Evolutionary conservation across 2,888 invertebrate species (phyloP).

Genomic region (Acanthococcus lagerstroemiae): DNA sequence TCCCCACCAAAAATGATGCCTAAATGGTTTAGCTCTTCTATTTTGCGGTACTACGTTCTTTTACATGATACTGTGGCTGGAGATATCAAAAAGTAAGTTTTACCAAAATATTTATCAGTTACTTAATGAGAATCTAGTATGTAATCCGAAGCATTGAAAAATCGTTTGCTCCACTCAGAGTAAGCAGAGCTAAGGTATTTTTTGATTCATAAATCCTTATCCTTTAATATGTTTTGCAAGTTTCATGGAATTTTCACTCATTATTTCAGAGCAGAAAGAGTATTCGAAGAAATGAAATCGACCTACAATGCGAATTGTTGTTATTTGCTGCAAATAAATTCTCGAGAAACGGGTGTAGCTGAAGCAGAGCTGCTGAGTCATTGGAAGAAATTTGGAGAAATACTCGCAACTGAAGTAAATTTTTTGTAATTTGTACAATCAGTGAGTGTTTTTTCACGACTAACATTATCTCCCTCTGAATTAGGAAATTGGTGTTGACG

Average conservation of each 20-base stretch:
- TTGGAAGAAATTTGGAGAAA: slow-evolving; percentile 6
- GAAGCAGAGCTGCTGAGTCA: slow-evolving; percentile 8
- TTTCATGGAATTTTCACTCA: background rate
- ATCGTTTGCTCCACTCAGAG: too few relatives aligned
- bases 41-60: slow-evolving; percentile 36
- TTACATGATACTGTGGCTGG: slow-evolving; percentile 37
- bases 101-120: slow-evolving; percentile 23
- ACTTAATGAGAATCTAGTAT: background rate
- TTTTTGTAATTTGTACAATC: background rate
- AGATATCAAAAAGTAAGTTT: slow-evolving; percentile 25
- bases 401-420: background rate
- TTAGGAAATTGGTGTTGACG: too few relatives aligned
- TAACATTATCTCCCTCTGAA: too few relatives aligned
- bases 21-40: slow-evolving; percentile 44
- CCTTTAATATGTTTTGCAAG: background rate
- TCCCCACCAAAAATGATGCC: slow-evolving; percentile 49
- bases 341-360: slow-evolving; percentile 45
- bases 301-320: slow-evolving; percentile 79
- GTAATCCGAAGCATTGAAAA: background rate
- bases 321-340: slow-evolving; percentile 83
- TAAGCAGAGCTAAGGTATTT: background rate
- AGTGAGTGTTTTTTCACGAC: too few relatives aligned
- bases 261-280: slow-evolving; percentile 64
- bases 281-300: slow-evolving; percentile 74
- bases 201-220: background rate